Evolutionary conservation across 2,113 vertebrate species (phyloP).

Genomic region (Hypanus sabinus): DNA sequence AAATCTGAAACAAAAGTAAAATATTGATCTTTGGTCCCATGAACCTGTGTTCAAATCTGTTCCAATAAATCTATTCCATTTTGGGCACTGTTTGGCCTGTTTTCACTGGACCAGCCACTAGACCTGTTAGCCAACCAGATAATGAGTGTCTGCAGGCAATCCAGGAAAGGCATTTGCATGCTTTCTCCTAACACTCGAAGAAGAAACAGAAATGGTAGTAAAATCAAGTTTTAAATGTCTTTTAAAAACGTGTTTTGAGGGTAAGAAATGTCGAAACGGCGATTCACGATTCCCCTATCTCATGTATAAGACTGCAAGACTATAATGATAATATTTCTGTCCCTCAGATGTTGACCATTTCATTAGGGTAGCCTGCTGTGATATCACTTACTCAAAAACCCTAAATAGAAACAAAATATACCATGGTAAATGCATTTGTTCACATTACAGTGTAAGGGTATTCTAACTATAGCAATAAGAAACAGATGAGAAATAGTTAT

Average conservation of each 20-base stretch:
- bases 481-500: constrained; percentile 18
- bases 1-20: background rate
- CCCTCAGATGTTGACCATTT: background rate
- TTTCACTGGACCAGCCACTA: background rate
- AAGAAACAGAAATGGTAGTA: background rate
- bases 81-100: background rate
- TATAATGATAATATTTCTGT: background rate
- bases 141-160: background rate
- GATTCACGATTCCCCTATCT: background rate
- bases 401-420: constrained; percentile 25
- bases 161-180: background rate
- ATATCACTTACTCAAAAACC: constrained; percentile 22
- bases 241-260: background rate
- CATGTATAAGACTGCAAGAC: background rate
- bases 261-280: constrained; percentile 16
- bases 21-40: background rate
- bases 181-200: background rate
- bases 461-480: background rate
- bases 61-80: background rate
- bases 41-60: background rate
- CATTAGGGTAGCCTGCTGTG: constrained; percentile 18
- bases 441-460: background rate
- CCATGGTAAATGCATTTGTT: constrained; percentile 8
- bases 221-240: background rate
- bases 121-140: background rate